phyloP scores from a whole-genome alignment of 2,113 vertebrate species.

The Eulacestoma nigropectus region DNA sequence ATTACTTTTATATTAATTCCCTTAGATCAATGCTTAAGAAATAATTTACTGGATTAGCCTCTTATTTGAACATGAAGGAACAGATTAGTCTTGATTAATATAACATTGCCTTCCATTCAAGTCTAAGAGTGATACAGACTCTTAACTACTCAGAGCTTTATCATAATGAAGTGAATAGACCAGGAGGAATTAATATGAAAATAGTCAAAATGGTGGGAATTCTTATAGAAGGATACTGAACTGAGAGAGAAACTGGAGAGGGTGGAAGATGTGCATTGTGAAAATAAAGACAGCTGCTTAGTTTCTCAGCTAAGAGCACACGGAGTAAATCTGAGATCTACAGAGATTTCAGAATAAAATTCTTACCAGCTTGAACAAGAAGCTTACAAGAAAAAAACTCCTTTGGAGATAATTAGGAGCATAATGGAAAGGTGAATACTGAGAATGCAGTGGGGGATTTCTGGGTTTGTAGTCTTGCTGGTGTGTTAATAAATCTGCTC shows the following conservation, averaged over 20 bases:
- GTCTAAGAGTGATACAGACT: neutral
- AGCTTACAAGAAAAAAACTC: neutral
- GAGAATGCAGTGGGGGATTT: neutral
- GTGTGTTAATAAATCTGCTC: neutral
- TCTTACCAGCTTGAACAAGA: neutral
- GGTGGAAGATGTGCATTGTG: neutral
- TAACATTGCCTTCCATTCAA: neutral
- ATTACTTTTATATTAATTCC: neutral
- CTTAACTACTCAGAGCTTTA: neutral
- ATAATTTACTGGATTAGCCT: neutral
- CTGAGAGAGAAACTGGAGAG: neutral
- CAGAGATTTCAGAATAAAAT: neutral
- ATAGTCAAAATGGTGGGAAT: neutral
- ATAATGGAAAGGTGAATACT: neutral
- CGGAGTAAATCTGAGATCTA: neutral
- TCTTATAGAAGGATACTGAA: neutral
- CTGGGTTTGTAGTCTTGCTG: neutral
- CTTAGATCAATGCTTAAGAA: neutral
- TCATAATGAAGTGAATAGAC: neutral
- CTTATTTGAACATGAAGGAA: neutral
- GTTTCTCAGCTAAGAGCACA: neutral
- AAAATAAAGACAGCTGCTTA: neutral
- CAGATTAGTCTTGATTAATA: neutral
- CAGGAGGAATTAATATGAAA: neutral
- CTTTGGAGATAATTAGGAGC: neutral